phyloP scores from a whole-genome alignment of 1,140 invertebrate genomes.

The Coenobita brevimanus region DNA sequence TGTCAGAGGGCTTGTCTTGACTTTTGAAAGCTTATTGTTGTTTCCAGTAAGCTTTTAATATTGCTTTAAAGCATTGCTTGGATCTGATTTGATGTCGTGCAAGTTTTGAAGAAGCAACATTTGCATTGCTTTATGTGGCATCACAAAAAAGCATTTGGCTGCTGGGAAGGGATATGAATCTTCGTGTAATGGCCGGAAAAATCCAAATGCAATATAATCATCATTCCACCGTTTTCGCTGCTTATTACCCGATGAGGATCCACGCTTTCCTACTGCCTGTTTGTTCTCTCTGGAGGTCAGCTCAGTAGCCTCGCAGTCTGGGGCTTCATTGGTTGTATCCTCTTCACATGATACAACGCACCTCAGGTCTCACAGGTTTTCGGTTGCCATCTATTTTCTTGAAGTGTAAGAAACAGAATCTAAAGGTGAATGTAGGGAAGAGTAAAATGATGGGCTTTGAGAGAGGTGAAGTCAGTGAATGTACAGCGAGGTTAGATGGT shows the following conservation, averaged over 20 bases:
- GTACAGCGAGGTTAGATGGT: too few relatives aligned
- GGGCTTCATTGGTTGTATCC: conserved; percentile 4
- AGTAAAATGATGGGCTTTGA: too few relatives aligned
- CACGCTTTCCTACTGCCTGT: not conserved
- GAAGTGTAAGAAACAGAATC: too few relatives aligned
- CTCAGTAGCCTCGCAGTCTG: not conserved
- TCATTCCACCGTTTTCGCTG: conserved; percentile 4
- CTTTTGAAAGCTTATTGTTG: not conserved
- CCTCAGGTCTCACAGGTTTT: conserved; percentile 16
- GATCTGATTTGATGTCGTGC: too few relatives aligned
- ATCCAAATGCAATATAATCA: conserved; percentile 13
- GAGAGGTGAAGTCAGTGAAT: too few relatives aligned
- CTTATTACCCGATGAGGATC: conserved; percentile 1
- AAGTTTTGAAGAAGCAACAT: conserved; percentile 39
- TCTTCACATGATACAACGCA: not conserved
- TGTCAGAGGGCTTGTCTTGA: too few relatives aligned
- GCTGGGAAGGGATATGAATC: conserved; percentile 24
- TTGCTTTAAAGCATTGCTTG: too few relatives aligned
- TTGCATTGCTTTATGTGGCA: conserved; percentile 19
- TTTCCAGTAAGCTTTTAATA: not conserved
- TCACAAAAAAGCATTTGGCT: conserved; percentile 17
- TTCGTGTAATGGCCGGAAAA: conserved; percentile 8
- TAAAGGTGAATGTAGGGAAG: too few relatives aligned
- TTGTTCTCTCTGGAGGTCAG: conserved; percentile 20
- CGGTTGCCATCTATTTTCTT: conserved; percentile 18